Base-by-base conservation (phyloP, 2,888 invertebrate genomes). In the Troglohyphantes excavatus region DNA sequence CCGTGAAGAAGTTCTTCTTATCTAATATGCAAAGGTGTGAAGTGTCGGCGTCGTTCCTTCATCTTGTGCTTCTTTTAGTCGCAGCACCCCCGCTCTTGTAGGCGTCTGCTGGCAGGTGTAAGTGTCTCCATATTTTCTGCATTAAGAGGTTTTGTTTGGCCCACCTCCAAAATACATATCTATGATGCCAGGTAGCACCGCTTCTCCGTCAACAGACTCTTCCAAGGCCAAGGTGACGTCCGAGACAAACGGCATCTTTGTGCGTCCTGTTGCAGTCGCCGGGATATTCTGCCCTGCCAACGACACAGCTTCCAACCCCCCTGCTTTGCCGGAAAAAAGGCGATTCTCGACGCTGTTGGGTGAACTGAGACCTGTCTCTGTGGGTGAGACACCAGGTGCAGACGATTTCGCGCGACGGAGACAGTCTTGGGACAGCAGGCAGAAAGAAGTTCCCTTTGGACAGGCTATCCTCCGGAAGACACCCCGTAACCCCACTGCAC, bases 21-120 rank as follows among this genome's bases (percentile, higher is more conserved):
- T 43, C 63, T 23, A 75, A 21, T 68, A 63, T 82, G 75, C 72
- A 68, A 29, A 76, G 43, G 46, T 81, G 79, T 68, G 67, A 81
- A 81, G 67, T 67, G 79, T 67, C 70, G 33, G 59, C 23, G n/a
- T 23, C 11, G 53, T 21, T 33, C 68, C 39, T n/a, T n/a, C n/a
- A n/a, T 59, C 29, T 29, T 46, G 39, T 26, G 78, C 76, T 65
- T 59, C 82, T 84, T 90, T 78, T 83, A 84, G 83, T 72, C 65
- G 17, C 53, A 72, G 83, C 83, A 78, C 78, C 43, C 89, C 63
- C 63, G 43, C 70, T 59, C 63, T 27, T 68, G n/a, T n/a, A n/a
- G n/a, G n/a, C 83, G 76, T 68, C 23, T 46, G 65, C 86, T 88
- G 88, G 82, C 88, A 84, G 83, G 89, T 84, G 82, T 83, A 89